Base-by-base conservation (phyloP, 2,888 invertebrate species). In the Nomada lathburiana region DNA sequence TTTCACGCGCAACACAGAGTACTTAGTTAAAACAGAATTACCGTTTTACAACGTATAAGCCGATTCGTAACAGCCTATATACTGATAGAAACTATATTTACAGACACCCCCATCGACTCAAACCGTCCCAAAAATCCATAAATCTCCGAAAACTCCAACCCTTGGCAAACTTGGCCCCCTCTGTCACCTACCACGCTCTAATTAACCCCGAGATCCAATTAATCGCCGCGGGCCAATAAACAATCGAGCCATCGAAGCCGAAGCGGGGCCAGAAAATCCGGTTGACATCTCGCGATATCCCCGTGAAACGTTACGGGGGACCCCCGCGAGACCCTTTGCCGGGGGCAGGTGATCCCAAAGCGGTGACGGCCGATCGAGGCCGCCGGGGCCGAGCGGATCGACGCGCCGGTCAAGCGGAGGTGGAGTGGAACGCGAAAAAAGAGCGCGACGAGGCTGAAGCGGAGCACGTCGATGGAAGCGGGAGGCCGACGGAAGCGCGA, bases 361-460 rank as follows among this genome's bases (percentile, higher is more conserved):
- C 75, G 82, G 82, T 86, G 88, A 88, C 87, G 88, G 83, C 52
- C 85, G 86, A 90, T 89, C 89, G 87, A 89, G 89, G 86, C 85
- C 86, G 83, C 76, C 82, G 63, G 44, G 71, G 80, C 70, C 74
- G 85, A 80, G 83, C 64, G 79, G 84, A 68, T 65, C 69, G 47
- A 73, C 65, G 71, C 68, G 64, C 69, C 80, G 80, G 71, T 67
- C 71, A 67, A 71, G 62, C 74, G 84, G 82, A 82, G 84, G 82
- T 77, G 85, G 84, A 84, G 75, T 73, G 74, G 79, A 82, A 75
- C 72, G 75, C 44, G 79, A 84, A 80, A 80, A 79, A 85, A 82
- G 76, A 84, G 68, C 67, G 79, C 80, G 64, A 80, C 76, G 86
- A 80, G 73, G 80, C 64, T 59, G 80, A 70, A 52, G 77, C 71